Conservation (phyloP, 1,140 invertebrate genomes). For the Eumaeus atala region DNA sequence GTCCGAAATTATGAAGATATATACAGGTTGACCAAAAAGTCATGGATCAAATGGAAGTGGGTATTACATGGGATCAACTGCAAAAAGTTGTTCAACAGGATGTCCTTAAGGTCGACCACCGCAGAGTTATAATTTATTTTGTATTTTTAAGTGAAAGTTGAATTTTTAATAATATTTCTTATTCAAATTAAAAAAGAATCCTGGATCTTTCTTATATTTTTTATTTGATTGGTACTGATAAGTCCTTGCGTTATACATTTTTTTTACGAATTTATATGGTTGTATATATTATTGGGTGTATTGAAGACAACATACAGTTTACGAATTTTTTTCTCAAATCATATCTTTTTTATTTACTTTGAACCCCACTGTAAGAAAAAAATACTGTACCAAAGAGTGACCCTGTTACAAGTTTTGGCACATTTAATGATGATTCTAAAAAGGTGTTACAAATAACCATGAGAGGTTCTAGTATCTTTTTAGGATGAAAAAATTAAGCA, state of each 20-base stretch:
- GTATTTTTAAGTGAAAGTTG: no score
- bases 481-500: constrained; percentile 3
- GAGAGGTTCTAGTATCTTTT: background rate
- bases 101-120: background rate
- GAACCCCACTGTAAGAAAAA: constrained; percentile 1
- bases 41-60: background rate
- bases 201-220: background rate
- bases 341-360: background rate
- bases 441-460: background rate
- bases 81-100: constrained; percentile 4
- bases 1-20: no score
- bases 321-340: background rate
- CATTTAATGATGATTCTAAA: background rate
- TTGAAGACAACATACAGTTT: background rate
- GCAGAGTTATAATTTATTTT: no score
- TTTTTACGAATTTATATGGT: background rate
- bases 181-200: background rate
- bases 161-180: no score
- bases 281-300: background rate
- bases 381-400: background rate
- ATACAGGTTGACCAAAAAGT: no score
- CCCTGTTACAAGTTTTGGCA: background rate
- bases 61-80: background rate
- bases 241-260: background rate
- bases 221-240: background rate